Percentiles rank a stretch among this genome's conserved stretches.
These are phyloP conservation scores for Oscheius sp. DNA, from an alignment of 1,140 invertebrate species.

Conservation along the genomic window DNA sequence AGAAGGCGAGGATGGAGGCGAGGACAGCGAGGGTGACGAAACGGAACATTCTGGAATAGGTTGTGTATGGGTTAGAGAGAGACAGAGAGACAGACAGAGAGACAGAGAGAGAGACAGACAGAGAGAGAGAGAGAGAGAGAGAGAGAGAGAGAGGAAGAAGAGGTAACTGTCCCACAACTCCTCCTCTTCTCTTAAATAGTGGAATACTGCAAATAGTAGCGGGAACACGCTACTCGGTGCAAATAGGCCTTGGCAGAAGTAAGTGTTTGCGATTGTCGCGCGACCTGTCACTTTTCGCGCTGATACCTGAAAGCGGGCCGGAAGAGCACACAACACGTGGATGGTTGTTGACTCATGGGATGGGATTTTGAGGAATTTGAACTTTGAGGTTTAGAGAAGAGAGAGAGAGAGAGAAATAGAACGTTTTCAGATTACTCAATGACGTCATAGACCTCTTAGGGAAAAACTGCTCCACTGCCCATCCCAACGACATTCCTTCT, in stretches of 20 bases:
- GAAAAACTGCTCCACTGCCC: background rate
- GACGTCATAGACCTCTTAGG: background rate
- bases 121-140: background rate
- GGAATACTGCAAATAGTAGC: background rate
- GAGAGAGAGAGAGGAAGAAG: background rate
- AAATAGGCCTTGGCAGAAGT: background rate
- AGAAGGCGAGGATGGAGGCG: slow-evolving; percentile 4
- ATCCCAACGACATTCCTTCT: too few species aligned
- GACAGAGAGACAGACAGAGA: background rate
- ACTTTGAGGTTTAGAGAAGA: background rate
- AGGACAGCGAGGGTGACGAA: slow-evolving; percentile 17
- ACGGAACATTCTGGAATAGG: slow-evolving; percentile 18
- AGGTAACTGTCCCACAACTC: background rate
- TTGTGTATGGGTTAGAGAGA: too few species aligned
- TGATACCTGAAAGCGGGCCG: background rate
- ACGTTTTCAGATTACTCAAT: background rate
- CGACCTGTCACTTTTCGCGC: background rate
- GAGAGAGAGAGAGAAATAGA: background rate
- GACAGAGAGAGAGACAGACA: background rate
- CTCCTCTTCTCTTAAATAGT: background rate
- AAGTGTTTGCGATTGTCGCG: background rate
- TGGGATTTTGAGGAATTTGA: too few species aligned
- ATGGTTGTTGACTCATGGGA: too few species aligned
- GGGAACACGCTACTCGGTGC: background rate
- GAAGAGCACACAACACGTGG: too few species aligned